Evolutionary conservation across 2,113 vertebrate species (phyloP), one percentile per base, ranked within the genome.

Genomic region (Cyanoramphus novaezelandiae): DNA sequence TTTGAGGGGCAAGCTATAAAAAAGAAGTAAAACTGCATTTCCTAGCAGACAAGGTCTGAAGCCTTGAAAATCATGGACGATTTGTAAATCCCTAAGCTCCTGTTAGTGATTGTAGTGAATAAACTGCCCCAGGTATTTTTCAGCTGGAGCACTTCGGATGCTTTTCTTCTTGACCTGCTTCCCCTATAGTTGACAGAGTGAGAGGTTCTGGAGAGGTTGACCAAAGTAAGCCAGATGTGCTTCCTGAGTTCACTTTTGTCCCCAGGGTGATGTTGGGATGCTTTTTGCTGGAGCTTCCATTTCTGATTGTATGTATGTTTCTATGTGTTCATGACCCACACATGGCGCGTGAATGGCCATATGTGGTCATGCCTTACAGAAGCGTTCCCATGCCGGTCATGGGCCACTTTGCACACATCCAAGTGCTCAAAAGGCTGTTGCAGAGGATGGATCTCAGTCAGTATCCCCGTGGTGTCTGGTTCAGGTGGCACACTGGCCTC

Each of bases 201-300:
- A 68, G 50, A 55, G 76, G 79, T 81, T 80, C 81, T 90, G 87
- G 67, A 89, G 83, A 83, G 86, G 67, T 82, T 89, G 82, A 71
- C 85, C 89, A 95, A 89, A 93, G 81, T 77, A 82, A 92, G 55
- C 86, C 80, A 91, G 90, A 85, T 72, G 59, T 84, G 84, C 74
- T 72, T 91, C 86, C 83, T 16, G 47, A 92, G 75, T 17, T 83
- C 71, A 24, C 25, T 71, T 23, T 65, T 72, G 49, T 57, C 41
- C 88, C 70, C 44, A 31, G 63, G 55, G 41, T 55, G 65, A 8
- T 39, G 37, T 68, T 85, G 70, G 64, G 77, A 31, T 65, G 76
- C 35, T 79, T 89, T 95, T 49, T 86, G 59, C 79, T 70, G 37
- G 74, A 92, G 85, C 84, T 95, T 92, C 76, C 65, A 3, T 82